A percentile compares a stretch with the other conserved stretches of the same genome.
Conservation (phyloP, 2,113 vertebrate genomes). For the Geococcyx californianus region DNA sequence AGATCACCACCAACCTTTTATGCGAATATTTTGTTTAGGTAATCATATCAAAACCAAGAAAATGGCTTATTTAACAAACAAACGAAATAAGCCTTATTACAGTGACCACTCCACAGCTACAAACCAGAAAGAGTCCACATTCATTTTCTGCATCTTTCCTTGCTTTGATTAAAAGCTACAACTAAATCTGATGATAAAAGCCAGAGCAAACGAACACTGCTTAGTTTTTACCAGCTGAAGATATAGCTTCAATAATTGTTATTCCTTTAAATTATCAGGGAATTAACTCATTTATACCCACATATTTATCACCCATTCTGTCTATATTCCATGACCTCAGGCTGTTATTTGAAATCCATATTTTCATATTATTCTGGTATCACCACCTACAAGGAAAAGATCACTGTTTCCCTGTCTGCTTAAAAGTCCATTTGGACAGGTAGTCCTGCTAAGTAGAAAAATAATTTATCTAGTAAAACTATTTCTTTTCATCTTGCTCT, state of each 20-base stretch:
- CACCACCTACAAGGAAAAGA: background rate
- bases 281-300: background rate
- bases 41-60: background rate
- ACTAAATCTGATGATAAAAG: background rate
- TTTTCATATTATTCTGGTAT: background rate
- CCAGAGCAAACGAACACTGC: background rate
- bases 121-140: background rate
- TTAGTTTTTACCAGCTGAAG: background rate
- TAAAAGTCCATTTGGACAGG: slow-evolving; percentile 14
- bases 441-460: background rate
- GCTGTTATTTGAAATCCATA: background rate
- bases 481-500: background rate
- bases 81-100: background rate
- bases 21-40: background rate
- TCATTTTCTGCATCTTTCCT: background rate
- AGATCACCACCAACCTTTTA: background rate
- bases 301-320: background rate
- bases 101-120: background rate
- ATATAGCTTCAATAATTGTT: background rate
- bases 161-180: background rate
- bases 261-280: background rate
- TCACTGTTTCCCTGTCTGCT: background rate
- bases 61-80: background rate
- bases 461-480: background rate
- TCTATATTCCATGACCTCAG: background rate